Percentiles rank a stretch among this genome's conserved stretches.
Evolutionary conservation across 92 coral and sea anemone species (phyloP).

Genomic region (Zoanthus gigantus): DNA sequence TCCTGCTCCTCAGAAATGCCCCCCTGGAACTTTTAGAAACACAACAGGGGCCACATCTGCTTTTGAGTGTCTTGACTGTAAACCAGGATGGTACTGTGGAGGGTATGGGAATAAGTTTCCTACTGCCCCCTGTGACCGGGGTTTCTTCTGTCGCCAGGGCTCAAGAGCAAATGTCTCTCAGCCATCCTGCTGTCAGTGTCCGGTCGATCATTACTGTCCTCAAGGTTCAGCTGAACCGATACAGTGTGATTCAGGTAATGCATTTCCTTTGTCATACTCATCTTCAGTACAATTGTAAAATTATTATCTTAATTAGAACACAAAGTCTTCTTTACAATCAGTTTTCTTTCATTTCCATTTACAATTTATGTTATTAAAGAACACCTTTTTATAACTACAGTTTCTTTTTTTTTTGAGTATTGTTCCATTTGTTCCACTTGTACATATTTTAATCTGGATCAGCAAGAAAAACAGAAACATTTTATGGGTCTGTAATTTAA

Average conservation of each 20-base stretch:
- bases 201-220: conserved; percentile 84
- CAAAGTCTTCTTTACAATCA: no score
- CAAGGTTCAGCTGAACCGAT: conserved; percentile 82
- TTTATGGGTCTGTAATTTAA: no score
- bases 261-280: not conserved
- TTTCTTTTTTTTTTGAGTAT: no score
- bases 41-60: conserved; percentile 93
- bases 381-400: no score
- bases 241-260: conserved; percentile 80
- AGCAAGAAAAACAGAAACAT: no score
- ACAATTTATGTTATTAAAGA: no score
- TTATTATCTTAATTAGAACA: no score
- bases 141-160: conserved; percentile 90
- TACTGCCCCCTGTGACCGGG: conserved; percentile 81
- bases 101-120: conserved; percentile 82
- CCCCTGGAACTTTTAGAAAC: conserved; percentile 96
- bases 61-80: conserved; percentile 88
- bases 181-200: conserved; percentile 84
- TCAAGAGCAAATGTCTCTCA: conserved; percentile 85
- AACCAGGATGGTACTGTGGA: conserved; percentile 89
- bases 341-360: no score
- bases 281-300: no score
- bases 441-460: no score
- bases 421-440: no score
- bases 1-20: conserved; percentile 82